phyloP scores from a whole-genome alignment of 1,140 invertebrate genomes.

The Dendroctonus valens region DNA sequence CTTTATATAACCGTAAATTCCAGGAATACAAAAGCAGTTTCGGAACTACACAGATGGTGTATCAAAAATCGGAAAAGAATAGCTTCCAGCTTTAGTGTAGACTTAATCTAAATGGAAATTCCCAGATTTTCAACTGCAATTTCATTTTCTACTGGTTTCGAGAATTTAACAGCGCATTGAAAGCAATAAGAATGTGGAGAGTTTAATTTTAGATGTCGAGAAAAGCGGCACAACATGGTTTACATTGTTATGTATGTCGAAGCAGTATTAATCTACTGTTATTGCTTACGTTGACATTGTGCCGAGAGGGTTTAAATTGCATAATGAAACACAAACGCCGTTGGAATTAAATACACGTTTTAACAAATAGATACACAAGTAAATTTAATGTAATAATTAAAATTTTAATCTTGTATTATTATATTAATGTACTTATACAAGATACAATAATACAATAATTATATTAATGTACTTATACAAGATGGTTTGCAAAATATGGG shows the following conservation, averaged over 20 bases:
- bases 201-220: conserved; percentile 18
- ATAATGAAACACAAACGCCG: neutral
- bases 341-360: neutral
- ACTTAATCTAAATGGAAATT: conserved; percentile 34
- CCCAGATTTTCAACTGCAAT: conserved; percentile 2
- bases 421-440: too few species aligned
- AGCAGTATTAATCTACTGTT: neutral
- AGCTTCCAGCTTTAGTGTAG: conserved; percentile 1
- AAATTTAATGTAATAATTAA: too few species aligned
- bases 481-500: too few species aligned
- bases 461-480: too few species aligned
- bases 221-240: conserved; percentile 6
- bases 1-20: conserved; percentile 29
- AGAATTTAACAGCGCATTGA: conserved; percentile 2
- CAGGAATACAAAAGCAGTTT: conserved; percentile 30
- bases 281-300: conserved; percentile 4
- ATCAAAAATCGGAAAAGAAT: conserved; percentile 30
- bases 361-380: too few species aligned
- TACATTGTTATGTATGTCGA: conserved; percentile 10
- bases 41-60: conserved; percentile 29
- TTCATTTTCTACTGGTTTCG: conserved; percentile 8
- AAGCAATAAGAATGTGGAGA: conserved; percentile 8
- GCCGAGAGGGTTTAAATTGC: conserved; percentile 4
- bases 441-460: too few species aligned
- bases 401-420: too few species aligned